Base-by-base conservation (phyloP, 92 coral and sea anemone species). In the Heliopora coerulea region DNA sequence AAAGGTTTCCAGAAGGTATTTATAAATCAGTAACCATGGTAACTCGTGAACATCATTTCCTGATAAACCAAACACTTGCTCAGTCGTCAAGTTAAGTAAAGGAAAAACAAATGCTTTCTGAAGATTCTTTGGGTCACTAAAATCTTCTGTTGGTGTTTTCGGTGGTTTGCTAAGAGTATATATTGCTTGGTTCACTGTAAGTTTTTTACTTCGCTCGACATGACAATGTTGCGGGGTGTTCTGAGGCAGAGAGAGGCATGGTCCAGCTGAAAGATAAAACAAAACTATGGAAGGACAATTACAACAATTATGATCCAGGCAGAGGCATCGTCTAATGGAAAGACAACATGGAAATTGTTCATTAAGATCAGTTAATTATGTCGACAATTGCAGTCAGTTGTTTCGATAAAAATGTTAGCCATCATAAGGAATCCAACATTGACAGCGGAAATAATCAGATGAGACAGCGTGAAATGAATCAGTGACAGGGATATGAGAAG, bases 121-220 rank as follows among this genome's bases (percentile, higher is more conserved):
- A 6, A 67, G 74, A 41, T 49, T 49, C 33, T 27, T 21, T 33
- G 68, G 33, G 8, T 44, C 29, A 29, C 24, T 48, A 26, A 41
- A 59, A 21, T 67, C 41, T 35, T 56, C 74, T 46, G 39, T 67
- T 34, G 59, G 54, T 5, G 19, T 17, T 18, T 10, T 25, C 29
- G 74, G 74, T 25, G 74, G 74, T 48, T 46, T 44, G 18, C 23
- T 17, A 10, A 67, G 74, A 6, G n/a, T 46, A 48, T 67, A 67
- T 40, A 27, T 59, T 32, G 27, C 27, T 58, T 40, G 54, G 54
- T 74, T 74, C 27, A 8, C 2, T 14, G 8, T 27, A 25, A 44
- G 65, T 28, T 58, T 62, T 23, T 19, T 58, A 15, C 25, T 1
- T 42, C 79, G 66, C 57, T 25, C 32, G 12, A 31, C 18, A 58